phyloP scores from a whole-genome alignment of 2,888 invertebrate genomes.

The Argyra leucocephala region DNA sequence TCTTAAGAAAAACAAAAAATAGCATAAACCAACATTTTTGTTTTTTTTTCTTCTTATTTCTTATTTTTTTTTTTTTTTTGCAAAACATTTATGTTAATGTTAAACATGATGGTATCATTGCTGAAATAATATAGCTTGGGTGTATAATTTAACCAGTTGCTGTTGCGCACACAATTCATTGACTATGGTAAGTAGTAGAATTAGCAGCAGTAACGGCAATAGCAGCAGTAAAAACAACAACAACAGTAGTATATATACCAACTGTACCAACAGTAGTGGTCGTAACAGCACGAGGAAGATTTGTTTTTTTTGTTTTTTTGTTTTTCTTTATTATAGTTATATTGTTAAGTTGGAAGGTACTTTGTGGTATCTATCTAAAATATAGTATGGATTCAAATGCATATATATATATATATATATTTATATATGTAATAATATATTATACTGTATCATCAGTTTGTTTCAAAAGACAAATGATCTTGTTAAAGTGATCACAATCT shows the following conservation, averaged over 20 bases:
- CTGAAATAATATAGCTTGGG: background rate
- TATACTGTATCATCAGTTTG: background rate
- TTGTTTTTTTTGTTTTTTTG: conserved; percentile 1
- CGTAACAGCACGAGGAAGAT: background rate
- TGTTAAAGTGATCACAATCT: background rate
- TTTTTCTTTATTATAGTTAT: conserved; percentile 12
- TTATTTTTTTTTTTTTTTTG: too few species aligned
- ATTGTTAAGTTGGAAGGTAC: background rate
- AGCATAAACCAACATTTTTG: too few species aligned
- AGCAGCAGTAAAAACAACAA: too few species aligned
- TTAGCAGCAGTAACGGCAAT: conserved; percentile 10
- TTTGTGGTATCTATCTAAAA: conserved; percentile 10
- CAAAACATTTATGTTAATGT: conserved; percentile 2
- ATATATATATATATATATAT: too few species aligned
- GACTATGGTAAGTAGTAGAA: conserved; percentile 20
- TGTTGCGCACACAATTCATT: conserved; percentile 16
- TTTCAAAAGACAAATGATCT: background rate
- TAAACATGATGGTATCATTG: background rate
- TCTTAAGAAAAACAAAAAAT: too few species aligned
- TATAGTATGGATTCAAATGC: too few species aligned
- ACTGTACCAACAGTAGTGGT: background rate
- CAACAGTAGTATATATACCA: background rate
- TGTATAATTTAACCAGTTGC: background rate
- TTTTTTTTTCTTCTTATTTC: too few species aligned
- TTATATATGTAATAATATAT: background rate